Percentiles rank a stretch among this genome's conserved stretches.
Conservation (phyloP, 2,888 invertebrate genomes). For the Seladonia tumulorum region DNA sequence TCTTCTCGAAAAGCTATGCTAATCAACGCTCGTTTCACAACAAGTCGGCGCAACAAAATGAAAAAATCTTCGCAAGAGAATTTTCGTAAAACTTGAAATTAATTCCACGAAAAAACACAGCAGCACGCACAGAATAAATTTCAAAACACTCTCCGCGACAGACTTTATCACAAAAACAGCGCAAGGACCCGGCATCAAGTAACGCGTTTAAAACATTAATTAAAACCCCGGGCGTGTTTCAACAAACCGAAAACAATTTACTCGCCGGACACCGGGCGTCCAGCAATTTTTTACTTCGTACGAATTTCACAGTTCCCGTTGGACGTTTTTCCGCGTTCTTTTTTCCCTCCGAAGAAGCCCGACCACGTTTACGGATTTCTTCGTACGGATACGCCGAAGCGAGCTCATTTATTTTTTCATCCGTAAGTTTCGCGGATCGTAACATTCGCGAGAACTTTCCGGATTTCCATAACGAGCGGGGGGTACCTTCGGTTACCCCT, state of each 20-base stretch:
- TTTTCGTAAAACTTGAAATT: not conserved
- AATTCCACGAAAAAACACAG: not conserved
- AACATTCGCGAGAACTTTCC: slow-evolving; percentile 1
- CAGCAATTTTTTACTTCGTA: not conserved
- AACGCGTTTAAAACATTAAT: not conserved
- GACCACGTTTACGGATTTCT: not conserved
- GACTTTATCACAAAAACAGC: not conserved
- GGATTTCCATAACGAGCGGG: slow-evolving; percentile 21
- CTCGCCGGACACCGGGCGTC: not conserved
- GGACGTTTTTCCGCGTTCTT: not conserved
- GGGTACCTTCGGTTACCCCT: not conserved
- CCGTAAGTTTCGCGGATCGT: not conserved
- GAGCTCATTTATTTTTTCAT: not conserved
- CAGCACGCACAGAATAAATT: not conserved
- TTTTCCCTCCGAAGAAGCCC: not conserved
- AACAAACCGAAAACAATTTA: slow-evolving; percentile 6
- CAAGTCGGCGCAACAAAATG: not conserved
- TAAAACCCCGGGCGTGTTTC: not conserved
- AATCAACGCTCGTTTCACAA: not conserved
- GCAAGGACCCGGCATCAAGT: not conserved
- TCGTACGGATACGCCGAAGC: not conserved
- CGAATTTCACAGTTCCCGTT: not conserved
- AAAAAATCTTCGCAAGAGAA: not conserved
- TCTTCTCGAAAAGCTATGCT: not conserved
- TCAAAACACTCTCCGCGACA: not conserved